phyloP scores from a whole-genome alignment of 2,888 invertebrate genomes.

The Steinernema carpocapsae region DNA sequence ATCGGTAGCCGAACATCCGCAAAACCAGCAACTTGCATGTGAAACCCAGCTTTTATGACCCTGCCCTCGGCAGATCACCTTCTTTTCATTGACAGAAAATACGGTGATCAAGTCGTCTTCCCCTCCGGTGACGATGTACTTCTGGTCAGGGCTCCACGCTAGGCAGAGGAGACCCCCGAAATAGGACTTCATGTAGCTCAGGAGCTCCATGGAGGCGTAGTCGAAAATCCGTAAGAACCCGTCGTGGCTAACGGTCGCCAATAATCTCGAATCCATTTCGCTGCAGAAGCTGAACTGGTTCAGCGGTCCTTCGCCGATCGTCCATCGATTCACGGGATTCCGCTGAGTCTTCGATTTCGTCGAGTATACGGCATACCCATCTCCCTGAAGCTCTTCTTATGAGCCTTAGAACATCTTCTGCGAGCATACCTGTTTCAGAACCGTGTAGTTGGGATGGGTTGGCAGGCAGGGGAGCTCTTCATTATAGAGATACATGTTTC shows the following conservation, averaged over 20 bases:
- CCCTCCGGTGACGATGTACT: constrained; percentile 88
- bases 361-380: constrained; percentile 89
- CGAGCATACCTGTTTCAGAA: constrained; percentile 59
- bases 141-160: constrained; percentile 85
- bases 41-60: constrained; percentile 98
- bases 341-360: constrained; percentile 94
- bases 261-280: constrained; percentile 2
- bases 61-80: constrained; percentile 86
- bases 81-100: constrained; percentile 87
- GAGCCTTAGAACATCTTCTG: background rate
- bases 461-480: constrained; percentile 90
- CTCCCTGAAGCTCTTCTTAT: constrained; percentile 74
- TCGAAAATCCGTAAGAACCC: constrained; percentile 94
- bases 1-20: constrained; percentile 69
- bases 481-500: constrained; percentile 95
- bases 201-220: constrained; percentile 93
- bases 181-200: constrained; percentile 83
- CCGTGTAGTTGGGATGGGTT: constrained; percentile 88
- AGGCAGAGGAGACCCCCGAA: constrained; percentile 97
- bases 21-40: constrained; percentile 79
- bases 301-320: constrained; percentile 54
- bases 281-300: constrained; percentile 33
- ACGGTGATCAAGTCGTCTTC: constrained; percentile 98
- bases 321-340: constrained; percentile 86
- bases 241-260: constrained; percentile 70